Evolutionary conservation across 2,797 vertebrate genomes (phyloP), one percentile per base, ranked within the genome.

Genomic region (Phrynocephalus guinanensis): DNA sequence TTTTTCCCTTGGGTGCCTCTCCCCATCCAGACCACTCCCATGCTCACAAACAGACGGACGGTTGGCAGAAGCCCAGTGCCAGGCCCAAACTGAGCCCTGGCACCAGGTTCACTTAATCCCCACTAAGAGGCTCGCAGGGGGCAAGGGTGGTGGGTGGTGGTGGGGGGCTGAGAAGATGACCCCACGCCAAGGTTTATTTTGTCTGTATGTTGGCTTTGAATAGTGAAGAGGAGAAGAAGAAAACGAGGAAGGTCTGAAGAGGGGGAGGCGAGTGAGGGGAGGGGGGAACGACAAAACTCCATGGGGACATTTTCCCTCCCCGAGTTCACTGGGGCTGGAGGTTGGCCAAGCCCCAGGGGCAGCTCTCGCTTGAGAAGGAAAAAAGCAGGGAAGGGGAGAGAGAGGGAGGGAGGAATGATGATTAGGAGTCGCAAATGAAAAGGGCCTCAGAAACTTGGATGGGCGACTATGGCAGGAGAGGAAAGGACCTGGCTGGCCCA

Each of bases 311-410:
- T 88, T 75, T 56, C 48, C 26, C 93, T 90, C 83, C 88, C 91
- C 68, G 86, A 91, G 91, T 95, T 95, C 90, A 83, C 91, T 93
- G 83, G 79, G 72, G 89, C 94, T 97, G 97, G 96, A 96, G 86
- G 0, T 0, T 10, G 71, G 96, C 97, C 97, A 98, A 96, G 95
- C 97, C 97, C 96, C 70, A 92, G 97, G 96, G 96, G 96, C 86
- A 18, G 87, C 82, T 81, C 0, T 1, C 48, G 9, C 93, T 91
- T 86, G 83, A 80, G 79, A 91, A 91, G 80, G 91, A 93, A 94
- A 89, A 93, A 91, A 92, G 48, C 16, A 79, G 88, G 67, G 90
- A 56, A 56, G 52, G 13, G 52, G 52, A 91, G 87, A 88, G 91
- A 94, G 91, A 3, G 92, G 93, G 91, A 4, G 91, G 92, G 91